Conservation (phyloP, 2,797 vertebrate genomes). For the Sternotherus odoratus region DNA sequence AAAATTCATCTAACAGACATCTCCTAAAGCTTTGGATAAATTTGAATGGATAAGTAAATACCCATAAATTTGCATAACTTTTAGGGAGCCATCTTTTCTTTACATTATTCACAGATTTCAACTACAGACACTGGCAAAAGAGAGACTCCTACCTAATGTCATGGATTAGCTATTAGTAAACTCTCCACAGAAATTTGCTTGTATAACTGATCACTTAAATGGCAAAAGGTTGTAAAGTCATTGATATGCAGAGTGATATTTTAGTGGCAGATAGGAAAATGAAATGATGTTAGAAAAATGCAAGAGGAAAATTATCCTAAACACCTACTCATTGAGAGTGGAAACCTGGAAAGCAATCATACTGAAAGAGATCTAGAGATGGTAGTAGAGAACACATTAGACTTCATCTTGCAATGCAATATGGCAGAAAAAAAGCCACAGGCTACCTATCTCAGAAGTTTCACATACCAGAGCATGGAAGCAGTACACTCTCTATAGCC, state of each 20-base stretch:
- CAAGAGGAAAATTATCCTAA: background rate
- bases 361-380: background rate
- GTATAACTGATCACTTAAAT: background rate
- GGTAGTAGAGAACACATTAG: background rate
- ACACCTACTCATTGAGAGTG: background rate
- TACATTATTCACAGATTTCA: conserved; percentile 20
- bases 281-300: conserved; percentile 20
- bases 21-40: conserved; percentile 4
- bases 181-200: background rate
- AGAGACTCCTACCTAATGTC: background rate
- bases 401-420: background rate
- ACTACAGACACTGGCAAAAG: background rate
- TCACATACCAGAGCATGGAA: background rate
- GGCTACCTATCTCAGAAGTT: background rate
- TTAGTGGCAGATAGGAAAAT: background rate
- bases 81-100: background rate
- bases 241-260: background rate
- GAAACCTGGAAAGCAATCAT: background rate
- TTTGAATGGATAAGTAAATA: background rate
- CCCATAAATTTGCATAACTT: background rate
- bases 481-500: background rate
- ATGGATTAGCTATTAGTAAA: background rate
- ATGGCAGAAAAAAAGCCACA: background rate
- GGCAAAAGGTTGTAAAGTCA: background rate
- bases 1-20: background rate